Percentiles rank a stretch among this genome's conserved stretches.
These are phyloP conservation scores for Eleginops maclovinus DNA, from an alignment of 2,113 vertebrate species.

Conservation along the genomic window DNA sequence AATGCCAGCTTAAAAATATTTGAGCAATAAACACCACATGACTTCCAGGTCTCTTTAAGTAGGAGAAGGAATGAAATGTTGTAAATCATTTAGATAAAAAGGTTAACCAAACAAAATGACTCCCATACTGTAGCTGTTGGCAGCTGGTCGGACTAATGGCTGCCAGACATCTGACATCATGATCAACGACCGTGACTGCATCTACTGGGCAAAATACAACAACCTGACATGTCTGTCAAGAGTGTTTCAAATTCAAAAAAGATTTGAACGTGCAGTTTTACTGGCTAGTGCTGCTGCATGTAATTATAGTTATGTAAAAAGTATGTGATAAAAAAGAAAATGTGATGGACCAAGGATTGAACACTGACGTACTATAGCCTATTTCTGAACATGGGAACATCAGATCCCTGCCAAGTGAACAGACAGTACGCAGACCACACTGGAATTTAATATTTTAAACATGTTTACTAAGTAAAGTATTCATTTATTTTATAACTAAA, in stretches of 20 bases:
- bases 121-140: constrained; percentile 41
- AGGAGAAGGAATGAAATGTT: neutral
- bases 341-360: neutral
- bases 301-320: neutral
- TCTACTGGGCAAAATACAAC: constrained; percentile 36
- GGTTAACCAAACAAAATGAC: constrained; percentile 11
- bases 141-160: constrained; percentile 20
- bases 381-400: neutral
- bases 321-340: neutral
- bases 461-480: too few relatives aligned
- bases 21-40: neutral
- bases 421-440: neutral
- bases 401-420: neutral
- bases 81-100: neutral
- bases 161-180: constrained; percentile 44
- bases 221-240: constrained; percentile 20
- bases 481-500: too few relatives aligned
- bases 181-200: constrained; percentile 6
- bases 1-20: neutral
- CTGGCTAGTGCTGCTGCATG: neutral
- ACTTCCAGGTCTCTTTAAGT: constrained; percentile 3
- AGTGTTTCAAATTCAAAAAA: constrained; percentile 4
- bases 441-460: too few relatives aligned
- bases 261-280: neutral
- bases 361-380: neutral